These are phyloP conservation scores for Naja naja DNA, from an alignment of 2,113 vertebrate species.

Conservation along the genomic window DNA sequence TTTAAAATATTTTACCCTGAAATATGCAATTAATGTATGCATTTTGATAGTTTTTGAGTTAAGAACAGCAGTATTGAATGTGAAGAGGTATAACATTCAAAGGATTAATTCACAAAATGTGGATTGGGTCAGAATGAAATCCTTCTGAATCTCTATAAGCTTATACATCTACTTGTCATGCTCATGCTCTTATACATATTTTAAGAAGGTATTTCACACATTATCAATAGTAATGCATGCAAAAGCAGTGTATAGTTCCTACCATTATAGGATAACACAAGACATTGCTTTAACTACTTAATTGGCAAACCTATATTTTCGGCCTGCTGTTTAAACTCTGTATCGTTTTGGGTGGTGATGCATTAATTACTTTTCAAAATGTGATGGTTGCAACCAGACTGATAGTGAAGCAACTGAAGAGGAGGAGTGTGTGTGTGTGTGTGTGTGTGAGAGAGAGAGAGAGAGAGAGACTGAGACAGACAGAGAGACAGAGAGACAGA, in stretches of 20 bases:
- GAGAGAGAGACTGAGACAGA: accelerated
- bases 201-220: neutral
- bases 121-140: neutral
- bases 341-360: neutral
- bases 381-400: neutral
- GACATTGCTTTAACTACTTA: neutral
- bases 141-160: neutral
- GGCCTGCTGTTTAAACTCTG: neutral
- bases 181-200: neutral
- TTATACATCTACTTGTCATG: neutral
- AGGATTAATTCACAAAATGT: neutral
- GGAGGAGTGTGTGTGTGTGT: neutral
- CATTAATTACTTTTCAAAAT: neutral
- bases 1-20: neutral
- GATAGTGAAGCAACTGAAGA: neutral
- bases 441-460: neutral
- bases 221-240: neutral
- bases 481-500: too few relatives aligned
- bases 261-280: neutral
- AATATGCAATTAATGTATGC: neutral
- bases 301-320: neutral
- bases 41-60: neutral
- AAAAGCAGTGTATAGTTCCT: neutral
- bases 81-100: neutral
- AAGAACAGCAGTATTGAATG: neutral